Percentiles rank a stretch among this genome's conserved stretches.
Conservation (phyloP, 2,888 invertebrate species). For the Penaeus monodon region DNA sequence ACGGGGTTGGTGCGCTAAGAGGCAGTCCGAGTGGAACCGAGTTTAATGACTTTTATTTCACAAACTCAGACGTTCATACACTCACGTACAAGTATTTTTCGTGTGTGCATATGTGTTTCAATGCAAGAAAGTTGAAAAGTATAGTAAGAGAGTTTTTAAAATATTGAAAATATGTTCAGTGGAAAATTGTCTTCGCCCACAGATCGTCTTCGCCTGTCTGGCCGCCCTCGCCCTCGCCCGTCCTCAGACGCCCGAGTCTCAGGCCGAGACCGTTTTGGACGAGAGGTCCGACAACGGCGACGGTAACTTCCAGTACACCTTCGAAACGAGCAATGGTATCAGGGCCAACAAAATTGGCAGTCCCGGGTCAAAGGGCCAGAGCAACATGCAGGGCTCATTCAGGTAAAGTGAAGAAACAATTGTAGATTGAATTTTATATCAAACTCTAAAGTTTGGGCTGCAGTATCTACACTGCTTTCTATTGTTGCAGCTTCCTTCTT, state of each 20-base stretch:
- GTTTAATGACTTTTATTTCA: too few relatives aligned
- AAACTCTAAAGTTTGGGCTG: too few relatives aligned
- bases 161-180: too few relatives aligned
- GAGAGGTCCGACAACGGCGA: slow-evolving; percentile 27
- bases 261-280: slow-evolving; percentile 4
- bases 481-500: neutral
- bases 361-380: slow-evolving; percentile 14
- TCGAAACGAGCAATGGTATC: slow-evolving; percentile 28
- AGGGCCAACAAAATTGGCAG: neutral
- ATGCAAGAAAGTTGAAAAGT: too few relatives aligned
- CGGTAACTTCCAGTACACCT: slow-evolving; percentile 29
- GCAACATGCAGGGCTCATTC: slow-evolving; percentile 33
- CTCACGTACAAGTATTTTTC: too few relatives aligned
- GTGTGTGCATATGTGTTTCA: too few relatives aligned
- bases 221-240: slow-evolving; percentile 39
- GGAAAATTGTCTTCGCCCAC: neutral
- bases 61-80: too few relatives aligned
- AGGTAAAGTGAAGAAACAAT: neutral
- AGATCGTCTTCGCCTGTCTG: slow-evolving; percentile 49
- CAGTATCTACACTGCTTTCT: too few relatives aligned
- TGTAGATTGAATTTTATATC: too few relatives aligned
- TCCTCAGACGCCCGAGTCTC: slow-evolving; percentile 19
- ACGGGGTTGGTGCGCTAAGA: too few relatives aligned
- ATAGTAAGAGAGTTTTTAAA: too few relatives aligned
- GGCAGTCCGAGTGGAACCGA: too few relatives aligned